These are phyloP conservation scores for Neosalanx taihuensis DNA, from an alignment of 2,797 vertebrate species.

Conservation along the genomic window DNA sequence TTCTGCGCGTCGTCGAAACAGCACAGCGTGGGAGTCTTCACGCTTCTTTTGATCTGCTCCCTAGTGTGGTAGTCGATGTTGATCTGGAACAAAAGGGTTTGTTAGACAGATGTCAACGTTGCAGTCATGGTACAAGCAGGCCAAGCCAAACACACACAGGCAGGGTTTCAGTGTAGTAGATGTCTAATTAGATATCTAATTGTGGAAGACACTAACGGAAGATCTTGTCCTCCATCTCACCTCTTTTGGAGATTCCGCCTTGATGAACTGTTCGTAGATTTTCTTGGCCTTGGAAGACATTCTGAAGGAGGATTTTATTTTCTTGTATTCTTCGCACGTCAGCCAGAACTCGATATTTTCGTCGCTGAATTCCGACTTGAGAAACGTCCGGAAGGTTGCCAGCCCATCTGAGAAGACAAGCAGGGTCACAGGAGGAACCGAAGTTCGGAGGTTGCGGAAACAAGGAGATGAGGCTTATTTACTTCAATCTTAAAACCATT, in stretches of 20 bases:
- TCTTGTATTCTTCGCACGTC: constrained; percentile 86
- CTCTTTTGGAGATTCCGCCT: constrained; percentile 82
- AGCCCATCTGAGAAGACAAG: constrained; percentile 71
- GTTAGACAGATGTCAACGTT: background rate
- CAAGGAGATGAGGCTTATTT: background rate
- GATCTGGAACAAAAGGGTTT: constrained; percentile 71
- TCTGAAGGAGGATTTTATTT: constrained; percentile 74
- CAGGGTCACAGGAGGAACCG: too few species aligned
- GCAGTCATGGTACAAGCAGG: too few species aligned
- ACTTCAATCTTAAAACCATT: background rate
- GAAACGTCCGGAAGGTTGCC: constrained; percentile 79
- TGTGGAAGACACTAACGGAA: background rate
- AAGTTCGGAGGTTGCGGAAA: too few species aligned
- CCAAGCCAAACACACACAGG: background rate
- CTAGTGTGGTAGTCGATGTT: constrained; percentile 84
- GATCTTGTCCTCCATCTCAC: constrained; percentile 50
- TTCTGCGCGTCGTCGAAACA: constrained; percentile 86
- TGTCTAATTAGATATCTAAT: background rate
- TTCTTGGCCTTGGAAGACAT: constrained; percentile 79
- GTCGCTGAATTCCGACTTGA: constrained; percentile 85
- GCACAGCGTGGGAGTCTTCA: constrained; percentile 73
- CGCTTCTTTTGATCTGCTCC: constrained; percentile 74
- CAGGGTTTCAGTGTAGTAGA: background rate
- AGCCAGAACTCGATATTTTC: constrained; percentile 91
- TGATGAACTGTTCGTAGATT: constrained; percentile 83